Evolutionary conservation across 1,140 invertebrate genomes (phyloP).

Genomic region (Trichoplusia ni): DNA sequence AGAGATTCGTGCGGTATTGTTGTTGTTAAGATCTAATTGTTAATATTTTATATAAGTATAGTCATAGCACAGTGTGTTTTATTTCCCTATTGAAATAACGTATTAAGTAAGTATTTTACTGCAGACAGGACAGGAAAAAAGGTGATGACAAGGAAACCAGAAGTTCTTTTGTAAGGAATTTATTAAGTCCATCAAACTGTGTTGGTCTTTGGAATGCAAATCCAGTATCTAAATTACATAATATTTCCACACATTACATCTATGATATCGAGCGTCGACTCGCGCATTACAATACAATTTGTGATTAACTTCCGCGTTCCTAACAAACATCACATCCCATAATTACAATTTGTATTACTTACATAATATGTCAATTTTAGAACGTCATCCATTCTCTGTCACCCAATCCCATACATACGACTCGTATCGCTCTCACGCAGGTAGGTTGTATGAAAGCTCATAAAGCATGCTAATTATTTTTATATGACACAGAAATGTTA

Average conservation of each 20-base stretch:
- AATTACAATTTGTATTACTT: slow-evolving; percentile 14
- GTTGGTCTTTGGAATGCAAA: slow-evolving; percentile 77
- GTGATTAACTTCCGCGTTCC: slow-evolving; percentile 1
- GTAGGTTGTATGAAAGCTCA: slow-evolving; percentile 49
- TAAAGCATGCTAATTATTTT: slow-evolving; percentile 59
- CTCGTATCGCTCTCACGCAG: slow-evolving; percentile 18
- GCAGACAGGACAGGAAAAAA: neutral
- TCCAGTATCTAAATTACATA: slow-evolving; percentile 71
- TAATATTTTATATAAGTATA: neutral
- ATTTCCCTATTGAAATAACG: too few relatives aligned
- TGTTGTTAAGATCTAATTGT: slow-evolving; percentile 14
- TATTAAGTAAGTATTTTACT: neutral
- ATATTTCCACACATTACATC: slow-evolving; percentile 54
- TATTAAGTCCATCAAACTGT: slow-evolving; percentile 76
- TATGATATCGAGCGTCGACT: slow-evolving; percentile 49
- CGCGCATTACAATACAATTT: slow-evolving; percentile 32
- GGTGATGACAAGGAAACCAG: slow-evolving; percentile 31
- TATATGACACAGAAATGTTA: slow-evolving; percentile 54
- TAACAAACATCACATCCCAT: slow-evolving; percentile 20
- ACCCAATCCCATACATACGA: slow-evolving; percentile 20
- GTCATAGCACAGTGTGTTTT: neutral
- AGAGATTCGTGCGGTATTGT: too few relatives aligned
- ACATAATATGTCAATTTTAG: slow-evolving; percentile 11
- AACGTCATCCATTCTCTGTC: slow-evolving; percentile 25
- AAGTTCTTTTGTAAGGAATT: slow-evolving; percentile 51